phyloP scores from a whole-genome alignment of 2,888 invertebrate genomes.

The Dinocampus coccinellae region DNA sequence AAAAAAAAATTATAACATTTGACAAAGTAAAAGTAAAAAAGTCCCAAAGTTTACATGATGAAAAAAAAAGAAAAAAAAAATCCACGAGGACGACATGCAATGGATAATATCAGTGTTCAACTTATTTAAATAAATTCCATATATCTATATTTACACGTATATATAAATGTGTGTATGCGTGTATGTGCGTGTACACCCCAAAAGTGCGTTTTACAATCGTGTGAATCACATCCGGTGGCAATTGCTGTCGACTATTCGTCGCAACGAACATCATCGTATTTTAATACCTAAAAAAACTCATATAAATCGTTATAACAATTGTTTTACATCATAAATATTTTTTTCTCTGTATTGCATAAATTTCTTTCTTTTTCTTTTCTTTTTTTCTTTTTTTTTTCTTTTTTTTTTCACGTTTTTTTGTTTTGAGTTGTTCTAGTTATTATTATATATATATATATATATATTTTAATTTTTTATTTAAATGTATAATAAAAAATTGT shows the following conservation, averaged over 20 bases:
- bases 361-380: too few relatives aligned
- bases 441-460: background rate
- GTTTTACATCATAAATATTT: background rate
- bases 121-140: background rate
- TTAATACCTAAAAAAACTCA: too few relatives aligned
- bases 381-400: too few relatives aligned
- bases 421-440: background rate
- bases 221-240: slow-evolving; percentile 54
- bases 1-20: background rate
- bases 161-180: background rate
- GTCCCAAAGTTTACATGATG: background rate
- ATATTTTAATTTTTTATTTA: background rate
- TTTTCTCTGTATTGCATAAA: too few relatives aligned
- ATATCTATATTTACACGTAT: background rate
- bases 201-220: slow-evolving; percentile 8
- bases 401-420: background rate
- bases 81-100: background rate
- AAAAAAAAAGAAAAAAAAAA: background rate
- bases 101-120: slow-evolving; percentile 23
- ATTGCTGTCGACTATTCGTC: slow-evolving; percentile 20
- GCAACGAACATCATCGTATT: background rate
- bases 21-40: too few relatives aligned
- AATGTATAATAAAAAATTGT: background rate
- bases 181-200: background rate
- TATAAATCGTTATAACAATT: background rate